Percentiles rank a stretch among this genome's conserved stretches.
Conservation (phyloP, 2,888 invertebrate species). For the Lymantria dispar region DNA sequence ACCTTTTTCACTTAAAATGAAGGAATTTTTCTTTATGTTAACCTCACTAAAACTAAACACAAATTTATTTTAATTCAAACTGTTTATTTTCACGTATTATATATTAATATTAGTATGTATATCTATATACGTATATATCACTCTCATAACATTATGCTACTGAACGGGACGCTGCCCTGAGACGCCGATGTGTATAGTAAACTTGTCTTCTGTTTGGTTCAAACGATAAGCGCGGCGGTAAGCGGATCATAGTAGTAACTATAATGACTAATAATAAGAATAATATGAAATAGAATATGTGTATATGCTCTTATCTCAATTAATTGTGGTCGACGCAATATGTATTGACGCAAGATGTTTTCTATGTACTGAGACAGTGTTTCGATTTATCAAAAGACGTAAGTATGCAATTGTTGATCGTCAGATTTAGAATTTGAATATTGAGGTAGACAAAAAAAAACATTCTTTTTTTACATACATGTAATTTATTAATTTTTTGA, state of each 20-base stretch:
- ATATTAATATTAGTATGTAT: neutral
- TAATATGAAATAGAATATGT: too few relatives aligned
- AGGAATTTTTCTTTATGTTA: neutral
- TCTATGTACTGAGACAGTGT: too few relatives aligned
- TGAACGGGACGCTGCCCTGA: constrained; percentile 14
- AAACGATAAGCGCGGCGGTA: constrained; percentile 8
- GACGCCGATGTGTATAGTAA: constrained; percentile 10
- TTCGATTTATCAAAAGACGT: too few relatives aligned
- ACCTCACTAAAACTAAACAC: constrained; percentile 1
- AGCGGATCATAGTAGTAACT: constrained; percentile 3
- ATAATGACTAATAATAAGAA: too few relatives aligned
- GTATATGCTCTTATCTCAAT: too few relatives aligned
- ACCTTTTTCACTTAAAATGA: neutral
- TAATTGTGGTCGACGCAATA: too few relatives aligned
- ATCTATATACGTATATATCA: constrained; percentile 17
- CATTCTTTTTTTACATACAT: too few relatives aligned
- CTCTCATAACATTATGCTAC: constrained; percentile 18
- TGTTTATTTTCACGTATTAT: constrained; percentile 4
- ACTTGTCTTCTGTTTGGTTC: constrained; percentile 5
- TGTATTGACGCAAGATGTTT: too few relatives aligned
- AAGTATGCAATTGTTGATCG: too few relatives aligned
- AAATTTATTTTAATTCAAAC: neutral
- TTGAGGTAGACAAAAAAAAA: too few relatives aligned
- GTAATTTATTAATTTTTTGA: too few relatives aligned
- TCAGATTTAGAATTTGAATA: too few relatives aligned